Base-by-base conservation (phyloP, 2,113 vertebrate genomes). In the Urocynchramus pylzowi region DNA sequence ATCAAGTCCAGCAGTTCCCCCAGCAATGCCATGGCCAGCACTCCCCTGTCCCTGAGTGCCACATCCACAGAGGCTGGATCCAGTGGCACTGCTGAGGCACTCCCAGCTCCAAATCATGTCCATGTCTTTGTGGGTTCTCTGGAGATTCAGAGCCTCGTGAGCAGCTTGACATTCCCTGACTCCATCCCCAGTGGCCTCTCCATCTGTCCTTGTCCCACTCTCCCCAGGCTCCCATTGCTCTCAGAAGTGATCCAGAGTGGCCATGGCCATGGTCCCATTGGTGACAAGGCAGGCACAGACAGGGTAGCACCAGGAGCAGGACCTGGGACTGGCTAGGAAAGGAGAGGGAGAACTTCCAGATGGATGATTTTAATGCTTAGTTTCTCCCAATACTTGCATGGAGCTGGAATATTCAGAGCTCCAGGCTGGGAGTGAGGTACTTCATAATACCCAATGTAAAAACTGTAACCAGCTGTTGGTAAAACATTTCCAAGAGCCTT, bases 21-120 rank as follows among this genome's bases (percentile, higher is more conserved):
- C 59, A 9, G 57, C 1, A 0, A 50, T 57, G 75, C 86, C 67
- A 33, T 0, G 12, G 44, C 31, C 60, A 59, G 24, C 57, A 22
- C 59, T 44, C 37, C 5, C 42, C 22, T 6, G 10, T 44, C 67
- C 50, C 28, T 12, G 8, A 7, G 31, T 44, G 68, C 52, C 86
- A 52, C 77, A 28, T 24, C 68, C 50, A 13, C 52, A 47, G 61
- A 45, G 5, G 37, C 53, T 16, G 70, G 12, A 54, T 44, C 63
- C 4, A 1, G 3, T 0, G 0, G 31, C 5, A 7, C 1, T 3
- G 2, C 7, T 5, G 52, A 30, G 47, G 12, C 53, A 12, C 23
- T n/a, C 41, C 64, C 76, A 42, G 4, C 65, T 42, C 79, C 4
- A 1, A 16, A 37, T 7, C 4, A 0, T 3, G 7, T 37, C 41